A percentile compares a stretch with the other conserved stretches of the same genome.
These are phyloP conservation scores for Noctilio leporinus DNA, from an alignment of 2,113 vertebrate genomes.

Conservation along the genomic window DNA sequence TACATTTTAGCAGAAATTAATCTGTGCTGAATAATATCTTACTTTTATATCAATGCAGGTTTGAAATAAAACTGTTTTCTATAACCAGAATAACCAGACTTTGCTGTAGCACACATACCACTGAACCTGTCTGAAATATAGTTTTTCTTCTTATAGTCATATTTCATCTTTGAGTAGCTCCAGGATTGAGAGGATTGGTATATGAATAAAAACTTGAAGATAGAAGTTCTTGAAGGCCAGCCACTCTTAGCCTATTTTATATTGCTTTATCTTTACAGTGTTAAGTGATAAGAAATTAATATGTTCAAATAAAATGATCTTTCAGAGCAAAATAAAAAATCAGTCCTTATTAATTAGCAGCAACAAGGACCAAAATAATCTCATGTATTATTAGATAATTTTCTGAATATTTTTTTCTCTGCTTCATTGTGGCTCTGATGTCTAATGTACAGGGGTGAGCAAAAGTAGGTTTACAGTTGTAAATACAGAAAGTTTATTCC, in stretches of 20 bases:
- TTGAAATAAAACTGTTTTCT: constrained; percentile 64
- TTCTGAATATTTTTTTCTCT: not conserved
- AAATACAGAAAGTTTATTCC: no score
- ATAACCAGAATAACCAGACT: constrained; percentile 62
- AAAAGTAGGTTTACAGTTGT: no score
- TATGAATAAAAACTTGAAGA: constrained; percentile 65
- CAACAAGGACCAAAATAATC: not conserved
- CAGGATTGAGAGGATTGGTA: constrained; percentile 54
- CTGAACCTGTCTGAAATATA: constrained; percentile 77
- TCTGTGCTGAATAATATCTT: constrained; percentile 74
- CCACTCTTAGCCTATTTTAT: constrained; percentile 34
- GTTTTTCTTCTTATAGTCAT: constrained; percentile 68
- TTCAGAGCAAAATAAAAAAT: not conserved
- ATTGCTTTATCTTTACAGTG: constrained; percentile 16
- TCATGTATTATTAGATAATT: not conserved
- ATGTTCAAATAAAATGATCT: not conserved
- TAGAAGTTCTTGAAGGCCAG: constrained; percentile 50
- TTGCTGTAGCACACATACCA: constrained; percentile 64
- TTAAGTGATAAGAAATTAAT: not conserved
- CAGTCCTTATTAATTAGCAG: not conserved
- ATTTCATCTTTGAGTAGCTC: constrained; percentile 66
- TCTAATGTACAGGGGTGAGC: not conserved
- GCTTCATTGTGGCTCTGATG: not conserved
- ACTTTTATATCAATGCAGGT: constrained; percentile 77
- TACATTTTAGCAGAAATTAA: constrained; percentile 71